Percentiles rank a stretch among this genome's conserved stretches.
These are phyloP conservation scores for Potorous gilbertii DNA, from an alignment of 2,797 vertebrate genomes.

Conservation along the genomic window DNA sequence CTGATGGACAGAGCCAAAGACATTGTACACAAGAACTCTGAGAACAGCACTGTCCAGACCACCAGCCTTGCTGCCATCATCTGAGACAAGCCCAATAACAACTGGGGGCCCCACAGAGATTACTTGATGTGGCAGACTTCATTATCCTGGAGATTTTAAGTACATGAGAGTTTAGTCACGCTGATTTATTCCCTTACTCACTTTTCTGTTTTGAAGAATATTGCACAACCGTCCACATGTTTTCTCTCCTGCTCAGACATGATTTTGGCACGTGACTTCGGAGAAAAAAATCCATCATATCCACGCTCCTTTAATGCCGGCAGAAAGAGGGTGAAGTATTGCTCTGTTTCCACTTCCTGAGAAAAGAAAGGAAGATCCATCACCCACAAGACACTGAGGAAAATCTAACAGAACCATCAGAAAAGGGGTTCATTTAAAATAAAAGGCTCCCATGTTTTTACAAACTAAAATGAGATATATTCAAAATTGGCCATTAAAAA, in stretches of 20 bases:
- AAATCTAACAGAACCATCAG: constrained; percentile 44
- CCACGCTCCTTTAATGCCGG: constrained; percentile 96
- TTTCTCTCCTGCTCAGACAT: constrained; percentile 98
- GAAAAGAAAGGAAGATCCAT: constrained; percentile 71
- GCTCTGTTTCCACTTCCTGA: constrained; percentile 99
- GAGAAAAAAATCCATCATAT: constrained; percentile 98
- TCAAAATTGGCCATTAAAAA: neutral
- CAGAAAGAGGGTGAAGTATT: constrained; percentile 98
- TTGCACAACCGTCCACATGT: constrained; percentile 97
- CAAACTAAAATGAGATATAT: neutral
- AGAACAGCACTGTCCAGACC: neutral
- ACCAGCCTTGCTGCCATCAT: neutral
- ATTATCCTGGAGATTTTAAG: neutral
- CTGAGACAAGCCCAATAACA: neutral
- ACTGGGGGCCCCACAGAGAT: too few species aligned
- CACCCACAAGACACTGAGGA: constrained; percentile 41
- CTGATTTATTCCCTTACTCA: constrained; percentile 79
- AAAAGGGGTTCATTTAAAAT: constrained; percentile 28
- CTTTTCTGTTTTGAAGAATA: constrained; percentile 99
- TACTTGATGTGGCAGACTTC: neutral
- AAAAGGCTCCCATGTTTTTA: constrained; percentile 17
- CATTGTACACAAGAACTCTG: neutral
- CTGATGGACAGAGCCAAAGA: neutral
- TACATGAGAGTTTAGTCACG: neutral
- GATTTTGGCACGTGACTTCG: constrained; percentile 99